Base-by-base conservation (phyloP, 2,888 invertebrate species). In the Gibbula magus region DNA sequence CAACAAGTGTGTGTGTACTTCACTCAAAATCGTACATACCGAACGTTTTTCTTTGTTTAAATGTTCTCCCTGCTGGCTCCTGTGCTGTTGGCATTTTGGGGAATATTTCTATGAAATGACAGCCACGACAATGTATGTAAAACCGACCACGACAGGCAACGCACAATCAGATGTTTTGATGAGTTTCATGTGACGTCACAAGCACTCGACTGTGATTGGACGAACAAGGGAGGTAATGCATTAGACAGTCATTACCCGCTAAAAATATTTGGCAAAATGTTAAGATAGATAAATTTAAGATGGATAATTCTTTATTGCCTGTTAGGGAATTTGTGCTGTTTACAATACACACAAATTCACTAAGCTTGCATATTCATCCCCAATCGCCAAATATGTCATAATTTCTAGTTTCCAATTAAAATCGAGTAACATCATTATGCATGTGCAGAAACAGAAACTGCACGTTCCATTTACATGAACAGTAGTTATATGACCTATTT, bases 41-140 rank as follows among this genome's bases (percentile, higher is more conserved):
- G 80, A 93, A 91, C 79, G 91, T 89, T 89, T 93, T 93, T 78
- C 92, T 87, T 83, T 93, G 92, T 86, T 93, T 93, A 82, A 93
- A 93, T 8, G 92, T 89, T 82, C 91, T 92, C 80, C 86, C 85
- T n/a, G 85, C 82, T 77, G 86, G 88, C 79, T 89, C 90, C 81
- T 88, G 90, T 79, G 84, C 87, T 83, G 91, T 91, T 29, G 91
- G 91, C 88, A 91, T 77, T 75, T 39, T 75, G 13, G 13, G 13
- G 22, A 75, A 16, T 51, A 75, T 20, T 51, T 22, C 18, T 29
- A n/a, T n/a, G n/a, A 18, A 52, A 20, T 75, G 75, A 52, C 75
- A 51, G 51, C 75, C 3, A 18, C 29, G 35, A 70, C 2, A 70
- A 35, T n/a, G 13, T 10, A 8, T 39, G 35, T 20, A 4, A 35